A percentile compares a stretch with the other conserved stretches of the same genome.
Conservation (phyloP, 2,888 invertebrate genomes). For the Hipparchia semele region DNA sequence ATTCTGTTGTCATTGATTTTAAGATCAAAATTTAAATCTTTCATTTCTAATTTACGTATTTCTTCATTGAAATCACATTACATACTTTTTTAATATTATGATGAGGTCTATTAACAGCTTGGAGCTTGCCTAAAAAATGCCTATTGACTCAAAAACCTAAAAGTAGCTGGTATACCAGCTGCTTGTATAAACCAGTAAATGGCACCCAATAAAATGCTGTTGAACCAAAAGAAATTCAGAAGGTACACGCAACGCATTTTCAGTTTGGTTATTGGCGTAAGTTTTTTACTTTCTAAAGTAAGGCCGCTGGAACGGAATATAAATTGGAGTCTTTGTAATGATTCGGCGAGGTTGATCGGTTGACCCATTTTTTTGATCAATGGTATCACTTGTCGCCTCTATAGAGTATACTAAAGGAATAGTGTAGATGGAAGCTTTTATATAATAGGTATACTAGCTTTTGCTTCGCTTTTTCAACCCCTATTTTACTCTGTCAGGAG, state of each 20-base stretch:
- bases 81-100: slow-evolving; percentile 28
- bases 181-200: slow-evolving; percentile 52
- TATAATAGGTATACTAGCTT: no score
- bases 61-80: slow-evolving; percentile 42
- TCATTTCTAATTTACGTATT: slow-evolving; percentile 5
- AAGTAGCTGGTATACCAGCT: slow-evolving; percentile 23
- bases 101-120: no score
- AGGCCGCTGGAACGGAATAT: slow-evolving; percentile 22
- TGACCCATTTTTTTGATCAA: slow-evolving; percentile 6
- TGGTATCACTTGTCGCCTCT: neutral
- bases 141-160: no score
- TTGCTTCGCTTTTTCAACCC: no score
- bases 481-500: no score
- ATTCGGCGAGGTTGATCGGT: slow-evolving; percentile 17
- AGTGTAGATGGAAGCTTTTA: neutral
- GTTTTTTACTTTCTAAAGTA: slow-evolving; percentile 25
- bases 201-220: slow-evolving; percentile 49
- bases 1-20: neutral
- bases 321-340: slow-evolving; percentile 27
- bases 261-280: slow-evolving; percentile 12
- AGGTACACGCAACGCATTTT: slow-evolving; percentile 46
- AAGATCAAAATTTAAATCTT: neutral
- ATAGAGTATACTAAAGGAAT: neutral
- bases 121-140: no score
- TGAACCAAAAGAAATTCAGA: slow-evolving; percentile 53